Evolutionary conservation across 2,888 invertebrate genomes (phyloP), one percentile per base, ranked within the genome.

Genomic region (Chloromyia formosa): DNA sequence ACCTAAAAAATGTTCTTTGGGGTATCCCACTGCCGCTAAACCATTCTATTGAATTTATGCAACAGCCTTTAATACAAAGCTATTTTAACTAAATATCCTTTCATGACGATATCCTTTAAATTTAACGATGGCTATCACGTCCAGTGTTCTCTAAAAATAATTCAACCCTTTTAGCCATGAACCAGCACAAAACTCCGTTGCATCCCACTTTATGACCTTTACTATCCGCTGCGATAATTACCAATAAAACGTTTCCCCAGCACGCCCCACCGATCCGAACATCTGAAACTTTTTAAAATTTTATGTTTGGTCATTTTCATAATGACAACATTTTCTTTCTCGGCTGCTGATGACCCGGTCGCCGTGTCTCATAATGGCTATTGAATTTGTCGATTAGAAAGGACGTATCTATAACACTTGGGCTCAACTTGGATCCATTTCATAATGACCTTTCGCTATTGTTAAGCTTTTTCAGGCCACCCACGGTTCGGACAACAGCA

Each of bases 331-430:
- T 35, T 49, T 3, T n/a, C 49, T 3, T 49, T 10, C 27, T 35
- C 27, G 27, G 2, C 27, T 7, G 27, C 27, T 35, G 27, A 35
- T 35, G 27, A 35, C 27, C 27, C 27, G 16, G 12, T 40, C 42
- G 16, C n/a, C 35, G 16, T 62, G 62, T 35, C 62, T 40, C 18
- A 62, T 66, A 66, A 66, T 35, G 35, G 66, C 66, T 66, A 66
- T 66, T 66, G 42, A 66, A 42, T 66, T 66, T 66, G 45, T 66
- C 66, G 66, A 66, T 66, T 66, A 66, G 27, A 35, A 35, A 49
- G 35, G 45, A 66, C 16, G 16, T 12, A 66, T 49, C 42, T 49
- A 22, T 45, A 45, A 66, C 66, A 45, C 18, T 35, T 66, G 18
- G 18, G 23, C n/a, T 22, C 16, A 49, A 42, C 61, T 61, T 20